A percentile compares a stretch with the other conserved stretches of the same genome.
phyloP scores from a whole-genome alignment of 2,797 vertebrate genomes.

The Neosilurus mollespiculum region DNA sequence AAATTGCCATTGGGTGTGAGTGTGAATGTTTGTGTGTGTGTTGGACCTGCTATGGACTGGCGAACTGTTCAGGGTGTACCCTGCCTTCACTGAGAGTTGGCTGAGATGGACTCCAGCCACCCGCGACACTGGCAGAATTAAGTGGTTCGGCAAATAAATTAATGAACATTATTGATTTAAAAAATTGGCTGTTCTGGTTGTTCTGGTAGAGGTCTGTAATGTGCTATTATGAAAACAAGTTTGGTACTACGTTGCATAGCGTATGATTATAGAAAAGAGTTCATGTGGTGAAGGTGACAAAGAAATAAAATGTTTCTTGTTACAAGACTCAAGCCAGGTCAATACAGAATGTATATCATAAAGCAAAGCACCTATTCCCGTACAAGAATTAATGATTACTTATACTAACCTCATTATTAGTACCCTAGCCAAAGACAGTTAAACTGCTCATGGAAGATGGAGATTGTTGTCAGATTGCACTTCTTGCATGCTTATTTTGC shows the following conservation, averaged over 20 bases:
- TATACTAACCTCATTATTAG: constrained; percentile 3
- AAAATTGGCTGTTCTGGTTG: not conserved
- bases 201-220: not conserved
- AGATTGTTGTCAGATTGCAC: constrained; percentile 24
- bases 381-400: not conserved
- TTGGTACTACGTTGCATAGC: not conserved
- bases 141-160: too few relatives aligned
- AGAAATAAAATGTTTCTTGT: not conserved
- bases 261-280: not conserved
- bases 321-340: not conserved
- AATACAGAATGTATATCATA: not conserved
- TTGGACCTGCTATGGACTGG: too few relatives aligned
- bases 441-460: constrained; percentile 12
- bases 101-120: too few relatives aligned
- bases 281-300: not conserved
- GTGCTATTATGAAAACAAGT: not conserved
- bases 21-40: too few relatives aligned
- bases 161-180: not conserved
- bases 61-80: too few relatives aligned
- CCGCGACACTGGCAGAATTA: too few relatives aligned
- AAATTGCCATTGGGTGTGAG: too few relatives aligned
- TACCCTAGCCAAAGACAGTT: not conserved
- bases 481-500: constrained; percentile 31
- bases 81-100: too few relatives aligned
- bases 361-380: not conserved